Conservation (phyloP, 2,888 invertebrate genomes). For the Ophonus ardosiacus region DNA sequence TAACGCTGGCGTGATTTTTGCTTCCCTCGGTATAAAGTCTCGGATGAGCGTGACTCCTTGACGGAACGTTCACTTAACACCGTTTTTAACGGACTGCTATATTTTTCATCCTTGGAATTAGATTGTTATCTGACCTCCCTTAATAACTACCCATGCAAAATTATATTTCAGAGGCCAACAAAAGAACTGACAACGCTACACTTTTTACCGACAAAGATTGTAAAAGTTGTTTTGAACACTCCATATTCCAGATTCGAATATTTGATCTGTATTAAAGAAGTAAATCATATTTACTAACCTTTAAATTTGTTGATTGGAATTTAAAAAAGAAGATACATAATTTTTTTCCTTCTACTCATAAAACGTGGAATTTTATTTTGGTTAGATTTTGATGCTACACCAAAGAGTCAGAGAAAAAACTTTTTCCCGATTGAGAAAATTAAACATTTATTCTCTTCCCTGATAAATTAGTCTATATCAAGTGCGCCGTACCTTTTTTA, state of each 20-base stretch:
- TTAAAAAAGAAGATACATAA: too few species aligned
- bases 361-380: too few species aligned
- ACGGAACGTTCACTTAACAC: constrained; percentile 56
- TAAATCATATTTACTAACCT: too few species aligned
- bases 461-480: background rate
- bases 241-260: too few species aligned
- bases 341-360: too few species aligned
- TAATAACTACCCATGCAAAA: constrained; percentile 46
- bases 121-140: constrained; percentile 40
- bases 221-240: too few species aligned
- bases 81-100: constrained; percentile 49
- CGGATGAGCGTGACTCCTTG: constrained; percentile 53
- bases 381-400: background rate
- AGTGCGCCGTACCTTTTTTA: constrained; percentile 5
- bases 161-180: constrained; percentile 10
- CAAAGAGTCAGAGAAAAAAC: background rate
- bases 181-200: constrained; percentile 5
- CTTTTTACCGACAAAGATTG: background rate
- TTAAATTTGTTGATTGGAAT: too few species aligned
- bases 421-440: background rate
- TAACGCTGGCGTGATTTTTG: constrained; percentile 30
- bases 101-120: constrained; percentile 48
- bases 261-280: too few species aligned
- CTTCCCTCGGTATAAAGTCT: constrained; percentile 30
- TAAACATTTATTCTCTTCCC: background rate